Evolutionary conservation across 2,888 invertebrate genomes (phyloP).

Genomic region (Allolobophora icterica): DNA sequence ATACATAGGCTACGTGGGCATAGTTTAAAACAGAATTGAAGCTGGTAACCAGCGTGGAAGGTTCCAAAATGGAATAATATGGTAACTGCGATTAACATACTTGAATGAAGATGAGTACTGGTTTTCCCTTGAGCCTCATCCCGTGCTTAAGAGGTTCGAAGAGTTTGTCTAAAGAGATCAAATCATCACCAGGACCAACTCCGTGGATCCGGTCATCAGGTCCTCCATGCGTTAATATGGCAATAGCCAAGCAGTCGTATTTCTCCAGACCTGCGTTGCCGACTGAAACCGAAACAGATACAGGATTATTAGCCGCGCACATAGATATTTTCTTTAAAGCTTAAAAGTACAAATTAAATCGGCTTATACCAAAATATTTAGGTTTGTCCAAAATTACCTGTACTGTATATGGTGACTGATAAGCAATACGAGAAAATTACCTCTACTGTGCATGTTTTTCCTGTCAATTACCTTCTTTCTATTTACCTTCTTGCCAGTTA

Average conservation of each 20-base stretch:
- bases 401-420: no score
- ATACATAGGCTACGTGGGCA: no score
- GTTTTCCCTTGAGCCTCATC: background rate
- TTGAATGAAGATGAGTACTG: background rate
- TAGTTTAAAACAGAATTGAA: background rate
- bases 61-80: background rate
- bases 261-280: background rate
- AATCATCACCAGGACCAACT: background rate
- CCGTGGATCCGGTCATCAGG: background rate
- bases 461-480: no score
- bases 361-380: no score
- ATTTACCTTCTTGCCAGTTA: no score
- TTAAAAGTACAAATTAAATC: no score
- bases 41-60: background rate
- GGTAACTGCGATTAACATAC: background rate
- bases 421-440: no score
- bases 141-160: background rate
- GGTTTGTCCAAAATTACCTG: no score
- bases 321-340: no score
- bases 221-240: background rate
- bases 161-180: background rate
- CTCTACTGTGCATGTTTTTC: no score
- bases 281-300: background rate
- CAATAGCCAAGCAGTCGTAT: slow-evolving; percentile 8
- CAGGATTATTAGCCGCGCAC: no score